Conservation (phyloP, 2,113 vertebrate species). For the Callorhinus ursinus region DNA sequence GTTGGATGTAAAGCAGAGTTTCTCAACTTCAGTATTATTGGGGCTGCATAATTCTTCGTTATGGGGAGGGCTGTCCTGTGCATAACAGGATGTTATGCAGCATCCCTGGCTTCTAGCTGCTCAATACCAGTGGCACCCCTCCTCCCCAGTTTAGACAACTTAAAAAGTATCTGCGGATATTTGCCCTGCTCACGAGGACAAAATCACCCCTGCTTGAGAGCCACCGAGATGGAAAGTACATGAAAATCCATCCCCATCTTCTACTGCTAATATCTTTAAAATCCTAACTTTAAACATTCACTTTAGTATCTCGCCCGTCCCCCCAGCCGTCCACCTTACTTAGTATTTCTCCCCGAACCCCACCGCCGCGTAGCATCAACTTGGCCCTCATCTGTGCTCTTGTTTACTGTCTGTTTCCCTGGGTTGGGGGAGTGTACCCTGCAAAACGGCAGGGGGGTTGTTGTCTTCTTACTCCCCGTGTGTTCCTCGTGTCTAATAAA, state of each 20-base stretch:
- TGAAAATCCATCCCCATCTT: background rate
- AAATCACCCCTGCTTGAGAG: background rate
- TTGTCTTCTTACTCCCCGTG: background rate
- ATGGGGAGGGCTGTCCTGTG: background rate
- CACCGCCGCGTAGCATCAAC: background rate
- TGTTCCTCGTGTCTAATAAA: background rate
- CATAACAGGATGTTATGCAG: fast-evolving
- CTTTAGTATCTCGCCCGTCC: background rate
- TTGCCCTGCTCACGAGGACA: background rate
- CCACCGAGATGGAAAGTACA: background rate
- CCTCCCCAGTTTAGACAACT: background rate
- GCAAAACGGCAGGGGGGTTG: background rate
- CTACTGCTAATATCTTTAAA: background rate
- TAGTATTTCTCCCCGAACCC: background rate
- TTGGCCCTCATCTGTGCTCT: background rate
- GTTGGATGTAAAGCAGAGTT: background rate
- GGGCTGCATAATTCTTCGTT: background rate
- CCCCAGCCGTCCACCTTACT: background rate
- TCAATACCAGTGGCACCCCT: background rate
- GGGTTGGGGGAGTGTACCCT: background rate
- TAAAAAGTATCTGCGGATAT: background rate
- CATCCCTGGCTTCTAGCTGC: background rate
- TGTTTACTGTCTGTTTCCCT: background rate
- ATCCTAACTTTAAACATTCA: background rate
- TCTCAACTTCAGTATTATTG: background rate